Conservation (phyloP, 2,797 vertebrate genomes). For the Trematomus bernacchii region DNA sequence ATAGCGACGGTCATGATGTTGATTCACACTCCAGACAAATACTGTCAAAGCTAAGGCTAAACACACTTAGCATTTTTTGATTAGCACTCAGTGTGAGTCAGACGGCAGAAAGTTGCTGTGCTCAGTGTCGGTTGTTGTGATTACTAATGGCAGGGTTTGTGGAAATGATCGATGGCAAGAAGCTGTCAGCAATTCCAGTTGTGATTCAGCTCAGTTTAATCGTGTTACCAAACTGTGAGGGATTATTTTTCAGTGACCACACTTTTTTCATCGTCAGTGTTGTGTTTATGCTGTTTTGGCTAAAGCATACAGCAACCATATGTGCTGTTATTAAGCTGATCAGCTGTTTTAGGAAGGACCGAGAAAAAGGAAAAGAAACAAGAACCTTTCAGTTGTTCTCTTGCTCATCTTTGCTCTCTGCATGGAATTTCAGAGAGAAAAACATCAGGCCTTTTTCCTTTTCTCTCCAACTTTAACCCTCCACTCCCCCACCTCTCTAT, state of each 20-base stretch:
- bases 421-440: slow-evolving; percentile 57
- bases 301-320: slow-evolving; percentile 10
- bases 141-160: slow-evolving; percentile 63
- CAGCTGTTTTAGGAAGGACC: slow-evolving; percentile 21
- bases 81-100: slow-evolving; percentile 56
- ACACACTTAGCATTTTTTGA: slow-evolving; percentile 81
- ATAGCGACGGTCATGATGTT: slow-evolving; percentile 81
- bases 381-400: slow-evolving; percentile 16
- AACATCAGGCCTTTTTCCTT: slow-evolving; percentile 64
- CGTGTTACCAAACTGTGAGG: slow-evolving; percentile 48
- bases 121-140: slow-evolving; percentile 66
- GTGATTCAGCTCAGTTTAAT: slow-evolving; percentile 64
- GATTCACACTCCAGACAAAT: slow-evolving; percentile 91
- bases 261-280: slow-evolving; percentile 37
- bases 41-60: slow-evolving; percentile 87
- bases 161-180: slow-evolving; percentile 58
- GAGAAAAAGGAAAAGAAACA: slow-evolving; percentile 33
- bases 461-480: slow-evolving; percentile 61
- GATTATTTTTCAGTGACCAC: slow-evolving; percentile 50
- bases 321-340: slow-evolving; percentile 18
- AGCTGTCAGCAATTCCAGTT: slow-evolving; percentile 47
- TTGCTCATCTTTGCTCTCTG: slow-evolving; percentile 41
- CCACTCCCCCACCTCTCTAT: slow-evolving; percentile 58
- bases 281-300: slow-evolving; percentile 21
- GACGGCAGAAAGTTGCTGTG: slow-evolving; percentile 50